Evolutionary conservation across 2,888 invertebrate genomes (phyloP).

Genomic region (Clivina fossor): DNA sequence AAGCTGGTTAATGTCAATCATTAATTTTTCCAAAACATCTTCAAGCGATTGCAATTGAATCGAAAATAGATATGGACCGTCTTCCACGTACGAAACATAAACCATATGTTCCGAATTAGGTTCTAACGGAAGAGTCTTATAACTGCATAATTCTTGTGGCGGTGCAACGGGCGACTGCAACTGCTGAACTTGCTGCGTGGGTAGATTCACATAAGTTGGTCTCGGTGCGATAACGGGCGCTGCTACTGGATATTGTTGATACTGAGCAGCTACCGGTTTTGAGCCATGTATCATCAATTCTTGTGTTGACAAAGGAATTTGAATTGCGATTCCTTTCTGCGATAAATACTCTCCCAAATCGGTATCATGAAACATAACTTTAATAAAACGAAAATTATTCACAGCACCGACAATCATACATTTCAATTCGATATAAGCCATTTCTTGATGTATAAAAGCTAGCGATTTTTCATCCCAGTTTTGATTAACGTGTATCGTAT

Average conservation of each 20-base stretch:
- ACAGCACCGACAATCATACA: slow-evolving; percentile 44
- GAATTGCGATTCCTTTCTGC: slow-evolving; percentile 54
- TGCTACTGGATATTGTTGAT: slow-evolving; percentile 50
- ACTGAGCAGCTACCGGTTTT: slow-evolving; percentile 47
- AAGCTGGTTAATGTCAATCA: slow-evolving; percentile 69
- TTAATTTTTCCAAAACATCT: slow-evolving; percentile 65
- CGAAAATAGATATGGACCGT: slow-evolving; percentile 77
- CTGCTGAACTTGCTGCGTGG: slow-evolving; percentile 24
- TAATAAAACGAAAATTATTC: slow-evolving; percentile 51
- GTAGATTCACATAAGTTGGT: slow-evolving; percentile 2
- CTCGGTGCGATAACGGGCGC: slow-evolving; percentile 49
- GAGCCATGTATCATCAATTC: slow-evolving; percentile 52
- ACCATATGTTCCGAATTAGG: slow-evolving; percentile 66
- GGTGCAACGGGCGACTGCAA: slow-evolving; percentile 52
- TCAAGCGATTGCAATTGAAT: slow-evolving; percentile 68
- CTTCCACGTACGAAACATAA: slow-evolving; percentile 74
- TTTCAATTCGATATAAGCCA: slow-evolving; percentile 52
- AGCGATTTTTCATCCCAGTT: slow-evolving; percentile 59
- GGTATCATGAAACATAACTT: slow-evolving; percentile 55
- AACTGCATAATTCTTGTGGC: slow-evolving; percentile 49
- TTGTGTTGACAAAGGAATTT: slow-evolving; percentile 55
- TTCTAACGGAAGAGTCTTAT: slow-evolving; percentile 58
- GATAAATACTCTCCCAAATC: slow-evolving; percentile 57
- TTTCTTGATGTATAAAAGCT: slow-evolving; percentile 50
- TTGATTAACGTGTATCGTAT: slow-evolving; percentile 57